Percentiles rank a stretch among this genome's conserved stretches.
phyloP scores from a whole-genome alignment of 35 echinoderm and acorn worm genomes.

The Chiridota heheva region DNA sequence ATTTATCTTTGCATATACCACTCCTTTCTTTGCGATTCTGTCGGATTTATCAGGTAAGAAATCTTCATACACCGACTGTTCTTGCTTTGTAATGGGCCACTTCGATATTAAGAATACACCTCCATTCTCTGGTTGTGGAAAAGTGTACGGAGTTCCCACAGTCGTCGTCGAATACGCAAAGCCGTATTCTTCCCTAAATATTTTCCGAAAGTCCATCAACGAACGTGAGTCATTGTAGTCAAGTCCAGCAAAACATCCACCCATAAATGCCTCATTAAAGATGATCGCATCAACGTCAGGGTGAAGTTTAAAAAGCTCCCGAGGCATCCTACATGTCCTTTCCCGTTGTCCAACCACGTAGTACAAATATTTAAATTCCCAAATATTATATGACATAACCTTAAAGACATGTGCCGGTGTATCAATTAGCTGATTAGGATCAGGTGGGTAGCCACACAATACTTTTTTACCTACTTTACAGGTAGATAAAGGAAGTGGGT shows the following conservation, averaged over 20 bases:
- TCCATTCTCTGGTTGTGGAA: slow-evolving; percentile 49
- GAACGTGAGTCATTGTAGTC: slow-evolving; percentile 36
- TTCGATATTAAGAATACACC: slow-evolving; percentile 49
- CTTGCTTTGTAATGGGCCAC: slow-evolving; percentile 43
- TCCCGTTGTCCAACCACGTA: slow-evolving; percentile 85
- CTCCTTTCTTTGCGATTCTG: slow-evolving; percentile 51
- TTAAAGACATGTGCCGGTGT: slow-evolving; percentile 62
- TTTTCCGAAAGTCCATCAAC: slow-evolving; percentile 66
- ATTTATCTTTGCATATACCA: slow-evolving; percentile 38
- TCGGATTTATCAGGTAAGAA: neutral
- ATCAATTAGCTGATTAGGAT: slow-evolving; percentile 33
- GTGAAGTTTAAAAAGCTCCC: slow-evolving; percentile 63
- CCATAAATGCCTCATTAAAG: slow-evolving; percentile 90
- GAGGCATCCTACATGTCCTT: slow-evolving; percentile 74
- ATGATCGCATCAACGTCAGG: slow-evolving; percentile 91
- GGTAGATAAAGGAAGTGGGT: slow-evolving; percentile 45
- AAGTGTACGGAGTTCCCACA: slow-evolving; percentile 50
- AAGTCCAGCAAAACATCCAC: slow-evolving; percentile 72
- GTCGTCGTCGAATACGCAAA: slow-evolving; percentile 77
- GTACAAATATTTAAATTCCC: slow-evolving; percentile 82
- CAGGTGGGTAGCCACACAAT: slow-evolving; percentile 50
- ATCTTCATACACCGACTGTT: slow-evolving; percentile 12
- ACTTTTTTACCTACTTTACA: slow-evolving; percentile 57
- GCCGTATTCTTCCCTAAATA: slow-evolving; percentile 68
- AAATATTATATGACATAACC: slow-evolving; percentile 88